These are phyloP conservation scores for Cylloceria caligata DNA, from an alignment of 2,888 invertebrate genomes.

Conservation along the genomic window DNA sequence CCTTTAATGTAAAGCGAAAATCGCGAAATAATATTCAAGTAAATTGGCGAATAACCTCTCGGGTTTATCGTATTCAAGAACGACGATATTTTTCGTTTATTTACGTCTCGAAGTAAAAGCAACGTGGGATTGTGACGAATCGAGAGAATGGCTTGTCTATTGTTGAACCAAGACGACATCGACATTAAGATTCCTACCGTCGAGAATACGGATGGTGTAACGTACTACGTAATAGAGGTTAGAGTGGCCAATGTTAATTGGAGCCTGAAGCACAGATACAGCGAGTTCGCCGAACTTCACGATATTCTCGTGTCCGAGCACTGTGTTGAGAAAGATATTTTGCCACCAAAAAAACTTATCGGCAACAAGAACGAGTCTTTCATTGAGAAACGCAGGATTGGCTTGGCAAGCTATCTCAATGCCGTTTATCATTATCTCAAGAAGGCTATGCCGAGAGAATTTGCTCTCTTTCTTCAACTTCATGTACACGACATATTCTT, in stretches of 20 bases:
- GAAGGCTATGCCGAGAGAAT: slow-evolving; percentile 91
- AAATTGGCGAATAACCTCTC: slow-evolving; percentile 2
- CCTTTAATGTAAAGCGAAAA: not conserved
- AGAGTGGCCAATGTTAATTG: slow-evolving; percentile 91
- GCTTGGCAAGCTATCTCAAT: slow-evolving; percentile 92
- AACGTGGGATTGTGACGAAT: not conserved
- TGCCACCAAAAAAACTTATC: slow-evolving; percentile 97
- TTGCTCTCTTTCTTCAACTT: slow-evolving; percentile 95
- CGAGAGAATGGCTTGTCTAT: slow-evolving; percentile 90
- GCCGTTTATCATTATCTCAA: slow-evolving; percentile 91
- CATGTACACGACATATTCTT: slow-evolving; percentile 96
- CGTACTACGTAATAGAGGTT: slow-evolving; percentile 90
- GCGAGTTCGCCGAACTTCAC: slow-evolving; percentile 95
- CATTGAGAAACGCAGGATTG: slow-evolving; percentile 92
- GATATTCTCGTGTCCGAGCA: slow-evolving; percentile 92
- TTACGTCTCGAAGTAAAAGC: not conserved
- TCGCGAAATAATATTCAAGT: not conserved
- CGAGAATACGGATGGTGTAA: slow-evolving; percentile 88
- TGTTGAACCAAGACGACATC: slow-evolving; percentile 89
- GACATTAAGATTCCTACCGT: slow-evolving; percentile 88
- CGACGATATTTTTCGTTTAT: not conserved
- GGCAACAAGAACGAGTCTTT: slow-evolving; percentile 96
- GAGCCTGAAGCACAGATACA: slow-evolving; percentile 94
- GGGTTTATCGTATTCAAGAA: not conserved
- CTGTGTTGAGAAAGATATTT: slow-evolving; percentile 92